Conservation (phyloP, 2,888 invertebrate species). For the Campoletis raptor region DNA sequence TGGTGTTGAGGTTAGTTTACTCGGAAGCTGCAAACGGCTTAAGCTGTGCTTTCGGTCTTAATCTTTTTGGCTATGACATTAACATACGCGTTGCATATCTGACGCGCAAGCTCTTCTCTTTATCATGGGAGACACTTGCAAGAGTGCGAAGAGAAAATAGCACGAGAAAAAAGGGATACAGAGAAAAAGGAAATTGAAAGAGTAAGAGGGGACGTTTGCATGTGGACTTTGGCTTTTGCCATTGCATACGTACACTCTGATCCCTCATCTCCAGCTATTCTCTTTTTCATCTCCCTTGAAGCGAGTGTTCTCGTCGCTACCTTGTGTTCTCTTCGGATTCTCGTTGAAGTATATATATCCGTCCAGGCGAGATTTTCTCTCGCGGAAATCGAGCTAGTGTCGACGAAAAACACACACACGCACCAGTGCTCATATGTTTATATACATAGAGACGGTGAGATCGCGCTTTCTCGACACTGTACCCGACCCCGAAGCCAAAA, state of each 20-base stretch:
- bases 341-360: slow-evolving; percentile 43
- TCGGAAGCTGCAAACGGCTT: slow-evolving; percentile 50
- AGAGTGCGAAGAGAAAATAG: background rate
- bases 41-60: slow-evolving; percentile 31
- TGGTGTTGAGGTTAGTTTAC: slow-evolving; percentile 53
- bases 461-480: slow-evolving; percentile 36
- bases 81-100: slow-evolving; percentile 37
- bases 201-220: slow-evolving; percentile 21
- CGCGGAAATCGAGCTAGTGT: slow-evolving; percentile 32
- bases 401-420: slow-evolving; percentile 9
- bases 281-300: slow-evolving; percentile 27
- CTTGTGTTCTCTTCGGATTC: slow-evolving; percentile 41
- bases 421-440: background rate
- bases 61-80: slow-evolving; percentile 25
- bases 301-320: slow-evolving; percentile 43
- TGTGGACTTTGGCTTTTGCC: slow-evolving; percentile 53
- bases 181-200: slow-evolving; percentile 8
- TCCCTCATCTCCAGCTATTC: slow-evolving; percentile 33
- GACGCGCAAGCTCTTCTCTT: slow-evolving; percentile 42
- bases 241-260: slow-evolving; percentile 17
- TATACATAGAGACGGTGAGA: background rate
- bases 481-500: slow-evolving; percentile 80
- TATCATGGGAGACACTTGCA: slow-evolving; percentile 21
- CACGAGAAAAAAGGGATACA: background rate
- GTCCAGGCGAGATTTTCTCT: slow-evolving; percentile 34